These are phyloP conservation scores for Aix galericulata DNA, from an alignment of 2,113 vertebrate genomes.

Conservation along the genomic window DNA sequence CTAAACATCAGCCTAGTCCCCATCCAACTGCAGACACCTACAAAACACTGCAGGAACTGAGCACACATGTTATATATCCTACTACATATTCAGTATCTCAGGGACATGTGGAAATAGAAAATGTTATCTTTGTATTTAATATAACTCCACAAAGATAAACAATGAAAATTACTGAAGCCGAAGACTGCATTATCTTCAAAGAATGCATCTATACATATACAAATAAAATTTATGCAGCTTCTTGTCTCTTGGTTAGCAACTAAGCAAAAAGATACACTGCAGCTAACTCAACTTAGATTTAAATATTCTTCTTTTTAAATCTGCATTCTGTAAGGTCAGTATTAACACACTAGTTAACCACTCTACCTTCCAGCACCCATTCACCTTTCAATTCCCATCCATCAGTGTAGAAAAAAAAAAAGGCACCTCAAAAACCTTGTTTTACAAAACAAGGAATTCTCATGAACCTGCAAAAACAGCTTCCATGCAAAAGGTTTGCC, in stretches of 20 bases:
- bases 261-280: background rate
- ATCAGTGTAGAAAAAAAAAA: background rate
- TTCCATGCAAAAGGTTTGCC: background rate
- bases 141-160: background rate
- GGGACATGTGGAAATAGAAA: background rate
- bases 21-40: rapidly evolving
- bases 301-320: background rate
- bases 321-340: background rate
- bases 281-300: background rate
- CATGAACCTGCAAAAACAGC: background rate
- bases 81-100: background rate
- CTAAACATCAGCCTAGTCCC: background rate
- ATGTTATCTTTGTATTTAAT: background rate
- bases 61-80: background rate
- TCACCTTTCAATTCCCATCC: background rate
- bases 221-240: background rate
- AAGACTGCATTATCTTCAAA: background rate
- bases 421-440: background rate
- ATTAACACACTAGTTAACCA: background rate
- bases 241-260: background rate
- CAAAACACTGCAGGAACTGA: background rate
- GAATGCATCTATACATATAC: background rate
- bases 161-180: background rate
- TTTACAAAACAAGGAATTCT: background rate
- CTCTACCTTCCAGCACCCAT: rapidly evolving